These are phyloP conservation scores for Rhamnusium bicolor DNA, from an alignment of 2,888 invertebrate genomes.

Conservation along the genomic window DNA sequence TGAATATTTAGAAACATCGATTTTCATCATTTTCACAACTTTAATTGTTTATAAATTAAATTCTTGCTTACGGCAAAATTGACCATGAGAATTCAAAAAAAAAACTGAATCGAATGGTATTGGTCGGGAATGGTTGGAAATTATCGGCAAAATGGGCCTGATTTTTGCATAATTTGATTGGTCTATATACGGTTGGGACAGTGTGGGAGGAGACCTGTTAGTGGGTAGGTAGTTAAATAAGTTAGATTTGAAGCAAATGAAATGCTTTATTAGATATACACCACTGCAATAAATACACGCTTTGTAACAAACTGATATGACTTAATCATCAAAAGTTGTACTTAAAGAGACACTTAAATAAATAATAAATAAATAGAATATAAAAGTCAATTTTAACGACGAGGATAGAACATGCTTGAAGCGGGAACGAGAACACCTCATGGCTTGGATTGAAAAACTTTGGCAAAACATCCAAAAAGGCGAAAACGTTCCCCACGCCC, in stretches of 20 bases:
- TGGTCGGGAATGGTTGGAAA: no score
- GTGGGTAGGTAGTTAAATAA: constrained; percentile 37
- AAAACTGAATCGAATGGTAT: no score
- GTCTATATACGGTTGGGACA: not conserved
- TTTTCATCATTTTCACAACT: no score
- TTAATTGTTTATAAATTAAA: no score
- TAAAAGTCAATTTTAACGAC: constrained; percentile 64
- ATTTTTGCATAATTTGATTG: no score
- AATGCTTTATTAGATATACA: constrained; percentile 73
- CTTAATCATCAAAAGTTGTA: constrained; percentile 71
- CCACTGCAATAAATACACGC: constrained; percentile 72
- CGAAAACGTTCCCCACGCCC: constrained; percentile 20
- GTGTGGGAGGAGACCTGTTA: constrained; percentile 18
- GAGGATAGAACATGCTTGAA: constrained; percentile 33
- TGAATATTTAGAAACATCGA: no score
- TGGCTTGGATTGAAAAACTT: constrained; percentile 40
- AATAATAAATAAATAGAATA: constrained; percentile 65
- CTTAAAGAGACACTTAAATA: constrained; percentile 65
- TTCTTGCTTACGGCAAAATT: no score
- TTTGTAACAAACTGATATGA: constrained; percentile 73
- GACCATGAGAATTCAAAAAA: no score
- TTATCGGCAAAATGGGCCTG: no score
- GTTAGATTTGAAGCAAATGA: constrained; percentile 68
- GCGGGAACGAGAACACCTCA: constrained; percentile 36
- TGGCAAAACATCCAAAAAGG: constrained; percentile 43